Percentiles rank a stretch among this genome's conserved stretches.
phyloP scores from a whole-genome alignment of 2,888 invertebrate species.

The Stegophylla sp. region DNA sequence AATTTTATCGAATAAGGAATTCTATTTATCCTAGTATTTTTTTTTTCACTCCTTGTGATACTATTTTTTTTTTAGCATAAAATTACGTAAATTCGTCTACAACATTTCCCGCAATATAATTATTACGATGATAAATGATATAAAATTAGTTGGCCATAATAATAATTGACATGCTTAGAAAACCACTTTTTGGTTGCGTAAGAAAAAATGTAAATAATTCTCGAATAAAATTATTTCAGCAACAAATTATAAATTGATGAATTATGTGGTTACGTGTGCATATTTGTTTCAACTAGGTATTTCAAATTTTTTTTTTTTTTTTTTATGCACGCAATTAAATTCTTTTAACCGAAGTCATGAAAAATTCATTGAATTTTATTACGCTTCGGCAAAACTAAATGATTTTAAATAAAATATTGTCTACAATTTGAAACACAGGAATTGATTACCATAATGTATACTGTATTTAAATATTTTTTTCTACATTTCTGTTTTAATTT shows the following conservation, averaged over 20 bases:
- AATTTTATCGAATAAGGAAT: not conserved
- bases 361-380: not conserved
- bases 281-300: constrained; percentile 34
- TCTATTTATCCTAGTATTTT: too few species aligned
- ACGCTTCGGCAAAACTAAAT: not conserved
- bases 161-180: not conserved
- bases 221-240: constrained; percentile 5
- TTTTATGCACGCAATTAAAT: not conserved
- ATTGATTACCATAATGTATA: too few species aligned
- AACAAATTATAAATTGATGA: constrained; percentile 5
- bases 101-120: too few species aligned
- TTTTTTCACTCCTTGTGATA: too few species aligned
- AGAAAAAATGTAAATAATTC: constrained; percentile 4
- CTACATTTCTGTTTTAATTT: too few species aligned
- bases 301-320: too few species aligned
- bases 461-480: too few species aligned
- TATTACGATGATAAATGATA: not conserved
- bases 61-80: too few species aligned
- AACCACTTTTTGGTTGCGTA: not conserved
- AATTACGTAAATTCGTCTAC: too few species aligned
- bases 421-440: too few species aligned
- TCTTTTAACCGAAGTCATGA: not conserved
- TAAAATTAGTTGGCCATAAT: not conserved
- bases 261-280: not conserved
- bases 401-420: too few species aligned